Evolutionary conservation across 2,113 vertebrate species (phyloP), one percentile per base, ranked within the genome.

Genomic region (Opisthocomus hoazin): DNA sequence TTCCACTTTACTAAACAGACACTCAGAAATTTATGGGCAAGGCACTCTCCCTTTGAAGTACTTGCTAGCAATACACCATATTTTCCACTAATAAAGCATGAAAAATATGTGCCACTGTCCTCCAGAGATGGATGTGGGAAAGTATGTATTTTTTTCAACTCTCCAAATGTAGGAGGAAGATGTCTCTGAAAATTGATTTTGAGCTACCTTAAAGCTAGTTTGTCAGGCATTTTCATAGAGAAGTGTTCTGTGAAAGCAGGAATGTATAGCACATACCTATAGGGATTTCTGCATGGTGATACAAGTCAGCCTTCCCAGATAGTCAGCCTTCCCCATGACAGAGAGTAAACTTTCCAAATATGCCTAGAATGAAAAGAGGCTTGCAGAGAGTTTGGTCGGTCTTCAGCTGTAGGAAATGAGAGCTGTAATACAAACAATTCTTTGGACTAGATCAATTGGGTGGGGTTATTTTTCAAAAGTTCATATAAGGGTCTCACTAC

Each of bases 1-100:
- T 95, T 87, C 57, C 50, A 94, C 74, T 96, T 96, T 43, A 76
- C n/a, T 76, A 39, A 92, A 66, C 50, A 70, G 74, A 77, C n/a
- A 51, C 39, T 68, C 21, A 71, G 63, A 90, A 24, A 19, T 92
- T 61, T 87, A 71, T 19, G 26, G 41, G 43, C 79, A 91, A 87
- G 53, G 46, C 4, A 8, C 12, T 63, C 19, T 60, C 14, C 34
- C 61, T 93, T 92, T 82, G 84, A 93, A 87, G 46, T 58, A 6
- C 12, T 51, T 57, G 20, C 32, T 93, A 73, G 83, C 95, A 91
- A 87, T 91, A 27, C 5, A 65, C n/a, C n/a, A 91, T 79, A 27
- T 85, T 94, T 94, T 83, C n/a, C 23, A 39, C 41, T 87, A 69
- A 65, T 30, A 78, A 85, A 76, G 12, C 69, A 48, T 93, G 61